Conservation (phyloP, 1,140 invertebrate species). For the Ceratitis capitata region DNA sequence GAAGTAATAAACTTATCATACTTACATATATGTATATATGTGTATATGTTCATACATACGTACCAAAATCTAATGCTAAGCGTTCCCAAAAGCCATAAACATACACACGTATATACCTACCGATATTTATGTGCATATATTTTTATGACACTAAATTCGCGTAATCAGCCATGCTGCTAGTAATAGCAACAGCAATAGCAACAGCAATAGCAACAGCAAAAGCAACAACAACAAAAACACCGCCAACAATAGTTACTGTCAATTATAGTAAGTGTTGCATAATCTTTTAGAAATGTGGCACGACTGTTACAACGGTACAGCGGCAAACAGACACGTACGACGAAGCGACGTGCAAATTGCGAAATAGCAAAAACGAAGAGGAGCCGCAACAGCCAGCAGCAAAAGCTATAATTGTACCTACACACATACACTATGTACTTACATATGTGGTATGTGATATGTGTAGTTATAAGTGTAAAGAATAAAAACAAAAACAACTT, state of each 20-base stretch:
- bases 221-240: not conserved
- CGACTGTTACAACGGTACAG: not conserved
- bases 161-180: not conserved
- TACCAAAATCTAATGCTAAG: too few relatives aligned
- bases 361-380: slow-evolving; percentile 12
- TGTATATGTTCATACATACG: too few relatives aligned
- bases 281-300: slow-evolving; percentile 28
- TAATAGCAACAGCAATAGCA: not conserved
- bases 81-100: too few relatives aligned
- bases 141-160: not conserved
- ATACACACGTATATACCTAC: too few relatives aligned
- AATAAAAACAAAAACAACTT: slow-evolving; percentile 4
- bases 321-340: slow-evolving; percentile 13
- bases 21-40: not conserved
- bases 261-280: slow-evolving; percentile 18
- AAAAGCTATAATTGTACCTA: not conserved
- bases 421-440: not conserved
- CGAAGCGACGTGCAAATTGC: slow-evolving; percentile 6
- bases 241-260: not conserved
- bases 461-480: not conserved
- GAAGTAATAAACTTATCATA: not conserved
- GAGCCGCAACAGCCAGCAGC: not conserved
- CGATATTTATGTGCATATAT: too few relatives aligned
- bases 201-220: not conserved
- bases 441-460: not conserved